Evolutionary conservation across 35 echinoderm and acorn worm genomes (phyloP), one percentile per base, ranked within the genome.

Genomic region (Patiria miniata): DNA sequence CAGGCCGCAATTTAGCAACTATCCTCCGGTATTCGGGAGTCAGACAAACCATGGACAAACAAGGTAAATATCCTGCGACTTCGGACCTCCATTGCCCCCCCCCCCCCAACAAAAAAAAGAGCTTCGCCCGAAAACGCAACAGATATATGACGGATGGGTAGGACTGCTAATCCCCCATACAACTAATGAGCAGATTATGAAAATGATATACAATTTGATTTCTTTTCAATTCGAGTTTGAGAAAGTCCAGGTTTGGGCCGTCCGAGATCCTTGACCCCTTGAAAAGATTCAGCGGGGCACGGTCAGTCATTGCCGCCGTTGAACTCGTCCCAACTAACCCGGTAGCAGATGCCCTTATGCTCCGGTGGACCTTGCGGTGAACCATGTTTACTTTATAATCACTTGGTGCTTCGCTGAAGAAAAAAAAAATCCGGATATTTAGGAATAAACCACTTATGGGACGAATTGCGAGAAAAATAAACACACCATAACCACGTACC

Each of bases 171-270:
- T 73, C 65, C 65, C 15, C 65, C 42, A 6, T 47, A 47, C 42
- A 47, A 12, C 42, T 47, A 47, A 47, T 47, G 42, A 47, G 42
- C 12, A 47, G 34, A 73, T 73, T 73, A 73, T 73, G 65, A 34
- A 73, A 73, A 73, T 73, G 29, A 73, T 73, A 73, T 73, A 73
- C 65, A 73, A 36, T 73, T 73, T 73, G 29, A 73, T 73, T n/a
- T 73, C 65, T 73, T 73, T 73, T 73, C 29, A 73, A 73, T 12
- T 2, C 42, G 29, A 32, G 23, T 36, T 34, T 73, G n/a, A 73
- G 1, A 68, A 73, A 73, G 34, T 36, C 19, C 14, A n/a, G 4
- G 42, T 6, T 47, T 47, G 4, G 42, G 42, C 42, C 42, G 42
- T 47, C 42, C 42, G 42, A 47, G 42, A 47, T 47, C 42, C 42